phyloP scores from a whole-genome alignment of 2,888 invertebrate species.

The Xestobium rufovillosum region DNA sequence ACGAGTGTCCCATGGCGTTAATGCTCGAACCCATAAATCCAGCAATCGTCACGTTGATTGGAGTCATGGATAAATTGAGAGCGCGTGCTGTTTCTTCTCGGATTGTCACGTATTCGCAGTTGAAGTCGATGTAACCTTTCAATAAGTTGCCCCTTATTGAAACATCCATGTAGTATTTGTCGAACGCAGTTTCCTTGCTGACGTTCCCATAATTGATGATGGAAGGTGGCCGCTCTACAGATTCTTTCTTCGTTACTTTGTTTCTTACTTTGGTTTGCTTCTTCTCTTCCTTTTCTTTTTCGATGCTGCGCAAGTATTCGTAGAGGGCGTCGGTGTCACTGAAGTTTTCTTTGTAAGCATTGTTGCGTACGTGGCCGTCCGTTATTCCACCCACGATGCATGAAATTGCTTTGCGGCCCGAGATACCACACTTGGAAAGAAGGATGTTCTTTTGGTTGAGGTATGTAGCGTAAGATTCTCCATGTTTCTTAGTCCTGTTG shows the following conservation, averaged over 20 bases:
- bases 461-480: conserved; percentile 25
- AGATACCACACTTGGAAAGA: conserved; percentile 24
- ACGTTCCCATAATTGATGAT: background rate
- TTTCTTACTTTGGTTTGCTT: background rate
- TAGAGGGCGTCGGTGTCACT: conserved; percentile 15
- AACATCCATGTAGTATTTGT: background rate
- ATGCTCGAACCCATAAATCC: background rate
- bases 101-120: background rate
- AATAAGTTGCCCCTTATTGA: background rate
- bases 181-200: background rate
- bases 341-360: conserved; percentile 13
- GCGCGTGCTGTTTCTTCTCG: background rate
- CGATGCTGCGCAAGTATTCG: conserved; percentile 9
- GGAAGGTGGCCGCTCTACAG: background rate
- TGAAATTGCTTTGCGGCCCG: conserved; percentile 27
- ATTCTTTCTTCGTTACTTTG: background rate
- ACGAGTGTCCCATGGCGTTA: background rate
- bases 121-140: background rate
- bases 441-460: conserved; percentile 27
- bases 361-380: conserved; percentile 4
- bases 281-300: background rate
- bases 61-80: background rate
- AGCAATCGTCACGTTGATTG: background rate
- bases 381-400: conserved; percentile 28
- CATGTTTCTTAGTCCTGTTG: conserved; percentile 19